Conservation (phyloP, 2,888 invertebrate species). For the Sturmia bella region DNA sequence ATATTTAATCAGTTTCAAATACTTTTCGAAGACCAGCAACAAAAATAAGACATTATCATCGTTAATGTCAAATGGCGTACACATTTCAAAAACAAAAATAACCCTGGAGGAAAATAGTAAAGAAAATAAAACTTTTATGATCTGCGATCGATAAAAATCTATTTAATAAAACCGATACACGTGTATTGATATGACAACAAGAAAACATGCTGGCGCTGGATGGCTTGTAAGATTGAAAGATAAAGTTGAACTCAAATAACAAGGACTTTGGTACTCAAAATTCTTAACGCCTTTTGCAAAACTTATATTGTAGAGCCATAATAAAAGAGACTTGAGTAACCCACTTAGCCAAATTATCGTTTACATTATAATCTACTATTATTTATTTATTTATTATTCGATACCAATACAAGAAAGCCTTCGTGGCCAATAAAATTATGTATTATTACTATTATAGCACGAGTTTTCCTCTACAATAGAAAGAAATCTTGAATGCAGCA, state of each 20-base stretch:
- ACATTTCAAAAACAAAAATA: slow-evolving; percentile 3
- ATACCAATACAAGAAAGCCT: too few relatives aligned
- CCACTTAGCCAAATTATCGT: neutral
- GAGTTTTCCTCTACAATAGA: too few relatives aligned
- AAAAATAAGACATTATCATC: slow-evolving; percentile 63
- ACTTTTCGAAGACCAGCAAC: slow-evolving; percentile 46
- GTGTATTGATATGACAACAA: slow-evolving; percentile 56
- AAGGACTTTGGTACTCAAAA: slow-evolving; percentile 5
- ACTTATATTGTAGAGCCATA: slow-evolving; percentile 1
- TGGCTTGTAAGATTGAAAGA: slow-evolving; percentile 10
- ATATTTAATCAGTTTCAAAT: slow-evolving; percentile 64
- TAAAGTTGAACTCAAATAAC: slow-evolving; percentile 15
- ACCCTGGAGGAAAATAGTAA: neutral
- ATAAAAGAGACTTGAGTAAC: neutral
- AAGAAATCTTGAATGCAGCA: too few relatives aligned
- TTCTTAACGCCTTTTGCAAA: slow-evolving; percentile 61
- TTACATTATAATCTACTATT: too few relatives aligned
- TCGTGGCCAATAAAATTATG: too few relatives aligned
- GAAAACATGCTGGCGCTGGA: slow-evolving; percentile 39
- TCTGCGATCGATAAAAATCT: slow-evolving; percentile 60
- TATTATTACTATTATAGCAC: too few relatives aligned
- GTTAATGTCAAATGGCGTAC: slow-evolving; percentile 65
- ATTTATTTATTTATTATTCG: too few relatives aligned
- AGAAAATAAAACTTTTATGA: slow-evolving; percentile 34
- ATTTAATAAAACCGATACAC: slow-evolving; percentile 68